A percentile compares a stretch with the other conserved stretches of the same genome.
phyloP scores from a whole-genome alignment of 2,113 vertebrate genomes.

The Microcebus murinus region DNA sequence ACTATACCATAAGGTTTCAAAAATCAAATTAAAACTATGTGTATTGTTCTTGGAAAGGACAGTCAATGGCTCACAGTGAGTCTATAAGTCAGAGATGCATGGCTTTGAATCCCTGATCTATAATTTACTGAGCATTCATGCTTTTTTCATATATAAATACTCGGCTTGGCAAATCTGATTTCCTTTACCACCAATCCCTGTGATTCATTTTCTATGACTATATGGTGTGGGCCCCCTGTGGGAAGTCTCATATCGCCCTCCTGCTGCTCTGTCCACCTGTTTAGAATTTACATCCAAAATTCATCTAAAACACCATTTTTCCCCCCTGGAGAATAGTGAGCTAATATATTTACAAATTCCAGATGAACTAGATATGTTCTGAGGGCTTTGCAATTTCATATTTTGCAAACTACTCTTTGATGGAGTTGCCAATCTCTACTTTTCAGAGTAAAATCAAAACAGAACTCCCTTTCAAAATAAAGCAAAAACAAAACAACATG shows the following conservation, averaged over 20 bases:
- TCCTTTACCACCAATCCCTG: constrained; percentile 72
- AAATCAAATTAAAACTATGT: constrained; percentile 56
- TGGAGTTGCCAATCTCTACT: constrained; percentile 48
- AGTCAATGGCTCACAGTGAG: constrained; percentile 45
- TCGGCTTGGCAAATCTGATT: constrained; percentile 80
- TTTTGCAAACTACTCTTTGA: constrained; percentile 69
- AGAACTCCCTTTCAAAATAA: constrained; percentile 34
- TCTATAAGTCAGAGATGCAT: not conserved
- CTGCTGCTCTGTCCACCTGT: constrained; percentile 85
- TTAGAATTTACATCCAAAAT: constrained; percentile 84
- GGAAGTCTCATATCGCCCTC: constrained; percentile 72
- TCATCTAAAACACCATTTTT: constrained; percentile 69
- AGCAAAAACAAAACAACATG: constrained; percentile 45
- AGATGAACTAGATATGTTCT: constrained; percentile 71
- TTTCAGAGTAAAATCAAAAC: constrained; percentile 70
- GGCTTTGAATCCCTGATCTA: constrained; percentile 53
- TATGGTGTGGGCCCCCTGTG: constrained; percentile 74
- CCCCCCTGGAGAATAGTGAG: constrained; percentile 73
- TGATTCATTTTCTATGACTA: constrained; percentile 75
- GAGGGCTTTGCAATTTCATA: constrained; percentile 69
- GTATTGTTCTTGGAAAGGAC: not conserved
- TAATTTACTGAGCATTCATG: constrained; percentile 79
- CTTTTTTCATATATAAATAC: constrained; percentile 76
- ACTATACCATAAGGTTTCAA: constrained; percentile 20
- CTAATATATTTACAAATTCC: constrained; percentile 81